Conservation (phyloP, 2,113 vertebrate genomes). For the Oxygymnocypris stewartii region DNA sequence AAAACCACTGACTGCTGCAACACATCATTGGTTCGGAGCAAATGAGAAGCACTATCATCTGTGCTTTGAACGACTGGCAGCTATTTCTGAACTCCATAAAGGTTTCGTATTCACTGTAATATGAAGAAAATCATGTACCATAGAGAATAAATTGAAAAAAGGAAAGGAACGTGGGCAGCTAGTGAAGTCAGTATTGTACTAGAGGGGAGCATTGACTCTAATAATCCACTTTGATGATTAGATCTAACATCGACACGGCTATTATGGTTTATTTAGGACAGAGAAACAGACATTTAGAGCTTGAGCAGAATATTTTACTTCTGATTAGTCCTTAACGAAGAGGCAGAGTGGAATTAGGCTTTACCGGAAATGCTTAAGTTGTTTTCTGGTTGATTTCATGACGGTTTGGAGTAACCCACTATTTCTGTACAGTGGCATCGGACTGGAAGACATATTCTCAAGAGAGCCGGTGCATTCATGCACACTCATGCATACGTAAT, state of each 20-base stretch:
- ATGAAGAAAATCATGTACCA: conserved; percentile 18
- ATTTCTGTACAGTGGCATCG: background rate
- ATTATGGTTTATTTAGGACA: background rate
- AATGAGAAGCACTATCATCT: background rate
- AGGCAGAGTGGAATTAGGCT: background rate
- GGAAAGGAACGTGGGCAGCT: background rate
- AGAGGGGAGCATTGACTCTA: background rate
- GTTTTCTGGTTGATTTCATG: conserved; percentile 14
- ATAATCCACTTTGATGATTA: conserved; percentile 16
- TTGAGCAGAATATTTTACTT: background rate
- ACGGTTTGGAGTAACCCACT: conserved; percentile 1
- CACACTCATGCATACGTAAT: conserved; percentile 25
- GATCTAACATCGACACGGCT: background rate
- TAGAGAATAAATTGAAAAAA: conserved; percentile 14
- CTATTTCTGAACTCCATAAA: conserved; percentile 26
- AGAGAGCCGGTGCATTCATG: background rate
- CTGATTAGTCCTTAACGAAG: background rate
- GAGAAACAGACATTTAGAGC: background rate
- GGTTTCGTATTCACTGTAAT: conserved; percentile 13
- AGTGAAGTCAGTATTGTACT: background rate
- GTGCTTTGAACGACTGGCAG: background rate
- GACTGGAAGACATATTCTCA: conserved; percentile 27
- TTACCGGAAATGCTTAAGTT: background rate
- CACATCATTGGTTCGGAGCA: conserved; percentile 2
- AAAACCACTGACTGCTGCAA: conserved; percentile 9